Base-by-base conservation (phyloP, 1,140 invertebrate genomes). In the Phortica variegata region DNA sequence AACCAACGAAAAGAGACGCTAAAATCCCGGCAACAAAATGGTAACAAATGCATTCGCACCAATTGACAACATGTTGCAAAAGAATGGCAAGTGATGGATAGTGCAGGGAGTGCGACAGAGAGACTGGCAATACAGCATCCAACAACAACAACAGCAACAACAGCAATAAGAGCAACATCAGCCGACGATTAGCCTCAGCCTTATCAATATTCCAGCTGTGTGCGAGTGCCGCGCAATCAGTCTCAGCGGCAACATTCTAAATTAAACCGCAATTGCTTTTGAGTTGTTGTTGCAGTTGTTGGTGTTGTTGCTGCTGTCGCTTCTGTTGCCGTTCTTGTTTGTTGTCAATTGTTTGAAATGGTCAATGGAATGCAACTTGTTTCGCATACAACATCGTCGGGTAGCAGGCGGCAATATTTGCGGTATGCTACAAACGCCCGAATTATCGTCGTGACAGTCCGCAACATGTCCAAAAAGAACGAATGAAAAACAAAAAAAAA, bases 291-390 rank as follows among this genome's bases (percentile, higher is more conserved):
- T n/a, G 19, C 38, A 38, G 60, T 52, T 49, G 50, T 63, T 49
- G 44, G 47, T 54, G 43, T 44, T 31, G 37, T 23, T 17, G 38
- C 16, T 36, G 34, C 32, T 9, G 17, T 16, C 44, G 42, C 15
- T 36, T 49, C 45, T 53, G 54, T 47, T 47, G 55, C 49, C 55
- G n/a, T n/a, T n/a, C n/a, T n/a, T 8, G 4, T 5, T 36, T 16
- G 51, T 29, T 52, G 53, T 37, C 60, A 50, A 62, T 57, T 66
- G 51, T 62, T 68, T 60, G 60, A 73, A 73, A 73, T 73, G 69
- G 69, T 73, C 69, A 73, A 55, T 43, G 69, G 69, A 73, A 73
- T 73, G 69, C 58, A 59, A 66, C 69, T 62, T 47, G 69, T 73
- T 73, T 73, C 44, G 39, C 34, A 33, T 46, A 31, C 41, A 53